Base-by-base conservation (phyloP, 2,888 invertebrate genomes). In the Drosophila imparisetae region DNA sequence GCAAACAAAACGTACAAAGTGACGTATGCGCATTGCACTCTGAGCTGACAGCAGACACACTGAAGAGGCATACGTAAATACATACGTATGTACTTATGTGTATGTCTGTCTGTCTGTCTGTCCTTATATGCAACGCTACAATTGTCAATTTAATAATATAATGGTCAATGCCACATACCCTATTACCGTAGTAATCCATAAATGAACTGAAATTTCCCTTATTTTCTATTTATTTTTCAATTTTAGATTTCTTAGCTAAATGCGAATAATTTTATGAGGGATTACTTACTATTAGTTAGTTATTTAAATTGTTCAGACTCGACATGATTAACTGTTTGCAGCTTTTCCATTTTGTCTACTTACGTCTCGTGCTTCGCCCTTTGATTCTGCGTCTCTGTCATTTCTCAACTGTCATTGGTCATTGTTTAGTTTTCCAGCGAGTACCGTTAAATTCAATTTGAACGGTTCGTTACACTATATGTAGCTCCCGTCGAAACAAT, bases 21-120 rank as follows among this genome's bases (percentile, higher is more conserved):
- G 74, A 59, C 74, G 74, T 74, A 67, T 73, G 54, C 66, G 58
- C 62, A 63, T 63, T 63, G 38, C 52, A 42, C 36, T 36, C 18
- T 21, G 34, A 29, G 52, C 21, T 59, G 21, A n/a, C 36, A 42
- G 45, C 27, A 45, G 45, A 24, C 45, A 15, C 4, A 45, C 15
- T 45, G 15, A 24, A 45, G 45, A 24, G 57, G 34, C 48, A 45
- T 29, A 29, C 21, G 30, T 30, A 50, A n/a, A 49, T 29, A 49
- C 11, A n/a, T 30, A 49, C 11, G 11, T 30, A 50, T 4, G 18
- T 18, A 54, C 54, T 11, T n/a, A 10, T 32, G 30, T 21, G 7
- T 32, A 30, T 34, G 27, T 58, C 13, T 57, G 48, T 34, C 10
- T 18, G 30, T 48, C 32, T 36, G 36, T 36, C 34, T 34, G 42